Evolutionary conservation across 2,113 vertebrate genomes (phyloP).

Genomic region (Gymnobelideus leadbeateri): DNA sequence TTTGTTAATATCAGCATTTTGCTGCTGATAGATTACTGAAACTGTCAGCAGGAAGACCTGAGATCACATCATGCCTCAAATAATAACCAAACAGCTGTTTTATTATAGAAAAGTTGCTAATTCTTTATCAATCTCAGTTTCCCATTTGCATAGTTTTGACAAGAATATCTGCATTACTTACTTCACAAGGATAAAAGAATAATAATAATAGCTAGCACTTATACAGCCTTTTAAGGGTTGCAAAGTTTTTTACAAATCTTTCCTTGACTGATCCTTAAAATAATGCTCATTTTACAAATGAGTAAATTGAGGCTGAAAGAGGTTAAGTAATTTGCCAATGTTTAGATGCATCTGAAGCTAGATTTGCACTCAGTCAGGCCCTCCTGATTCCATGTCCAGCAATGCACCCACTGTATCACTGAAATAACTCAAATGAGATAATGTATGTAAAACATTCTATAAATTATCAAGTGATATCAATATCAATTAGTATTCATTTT

Average conservation of each 20-base stretch:
- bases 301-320: too few relatives aligned
- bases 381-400: not conserved
- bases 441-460: not conserved
- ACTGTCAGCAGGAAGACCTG: not conserved
- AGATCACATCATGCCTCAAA: not conserved
- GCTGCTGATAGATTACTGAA: not conserved
- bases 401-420: rapidly evolving
- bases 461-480: not conserved
- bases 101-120: not conserved
- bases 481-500: not conserved
- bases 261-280: too few relatives aligned
- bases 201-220: too few relatives aligned
- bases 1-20: not conserved
- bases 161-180: not conserved
- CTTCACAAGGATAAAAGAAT: not conserved
- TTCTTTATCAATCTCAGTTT: not conserved
- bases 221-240: too few relatives aligned
- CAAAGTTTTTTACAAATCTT: too few relatives aligned
- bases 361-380: rapidly evolving
- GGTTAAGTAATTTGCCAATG: not conserved
- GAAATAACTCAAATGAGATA: not conserved
- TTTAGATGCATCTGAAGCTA: not conserved
- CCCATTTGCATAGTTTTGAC: not conserved
- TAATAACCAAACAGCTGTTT: not conserved
- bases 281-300: too few relatives aligned